Evolutionary conservation across 2,113 vertebrate genomes (phyloP), one percentile per base, ranked within the genome.

Genomic region (Cygnus atratus): DNA sequence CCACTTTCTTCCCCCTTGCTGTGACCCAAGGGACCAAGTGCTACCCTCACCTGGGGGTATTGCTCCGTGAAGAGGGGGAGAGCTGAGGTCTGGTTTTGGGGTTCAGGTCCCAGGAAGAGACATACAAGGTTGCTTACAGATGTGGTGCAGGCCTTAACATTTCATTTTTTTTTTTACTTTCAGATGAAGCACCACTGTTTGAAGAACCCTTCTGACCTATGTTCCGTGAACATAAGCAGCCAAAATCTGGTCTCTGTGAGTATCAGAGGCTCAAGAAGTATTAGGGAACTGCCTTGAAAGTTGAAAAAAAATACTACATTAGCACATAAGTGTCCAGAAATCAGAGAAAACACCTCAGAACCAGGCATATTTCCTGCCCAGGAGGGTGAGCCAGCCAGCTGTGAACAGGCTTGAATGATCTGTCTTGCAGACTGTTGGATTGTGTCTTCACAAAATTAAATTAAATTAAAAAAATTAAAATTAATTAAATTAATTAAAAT

Each of bases 141-240:
- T 43, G 22, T 37, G 18, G 13, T 13, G 6, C 17, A 82, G 72
- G 28, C 22, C 33, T 89, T n/a, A 94, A 43, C 57, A 28, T 90
- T 58, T 92, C 50, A 28, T 89, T n/a, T 4, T 33, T 26, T 81
- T 29, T 57, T 43, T 43, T 11, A 21, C 35, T 96, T 97, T 67
- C 77, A 99, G 99, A 97, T 99, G 86, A 97, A 83, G 67, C 95
- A 98, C 63, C 98, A 98, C 79, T 81, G 76, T 79, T 98, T 98
- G 66, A 97, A 96, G 59, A 95, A 96, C 18, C 98, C 99, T 1
- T 98, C 98, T 7, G 98, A 99, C 28, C 97, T 99, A 58, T 98
- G 98, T 96, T 97, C 75, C 22, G 88, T 99, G 68, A 95, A 99
- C 31, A 94, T 99, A 86, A 99, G 98, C 18, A 98, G 98, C 74